Conservation (phyloP, 2,888 invertebrate species). For the Latrodectus hesperus region DNA sequence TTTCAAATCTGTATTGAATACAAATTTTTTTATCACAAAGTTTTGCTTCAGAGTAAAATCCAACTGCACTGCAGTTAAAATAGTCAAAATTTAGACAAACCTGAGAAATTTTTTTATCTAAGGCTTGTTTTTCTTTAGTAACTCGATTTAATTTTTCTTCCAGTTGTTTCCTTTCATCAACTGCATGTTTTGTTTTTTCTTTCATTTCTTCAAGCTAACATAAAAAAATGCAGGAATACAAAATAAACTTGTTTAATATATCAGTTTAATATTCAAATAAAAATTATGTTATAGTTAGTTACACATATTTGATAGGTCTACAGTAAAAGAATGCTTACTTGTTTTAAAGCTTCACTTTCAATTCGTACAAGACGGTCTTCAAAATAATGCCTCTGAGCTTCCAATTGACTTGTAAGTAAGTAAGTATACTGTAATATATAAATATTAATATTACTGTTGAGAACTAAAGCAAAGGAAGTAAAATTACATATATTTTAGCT, state of each 20-base stretch:
- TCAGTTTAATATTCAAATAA: background rate
- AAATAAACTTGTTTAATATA: background rate
- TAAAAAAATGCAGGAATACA: conserved; percentile 6
- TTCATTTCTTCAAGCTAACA: conserved; percentile 77
- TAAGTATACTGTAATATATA: conserved; percentile 84
- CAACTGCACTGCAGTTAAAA: too few relatives aligned
- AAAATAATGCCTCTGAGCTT: conserved; percentile 93
- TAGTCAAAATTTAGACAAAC: conserved; percentile 28
- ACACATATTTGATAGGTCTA: background rate
- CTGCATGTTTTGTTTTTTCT: conserved; percentile 77
- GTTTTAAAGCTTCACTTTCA: conserved; percentile 73
- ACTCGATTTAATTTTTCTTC: conserved; percentile 76
- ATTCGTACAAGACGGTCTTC: conserved; percentile 83
- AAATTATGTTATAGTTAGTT: too few relatives aligned
- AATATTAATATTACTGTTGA: background rate
- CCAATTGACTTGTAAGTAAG: conserved; percentile 94
- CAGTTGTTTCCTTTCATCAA: conserved; percentile 76
- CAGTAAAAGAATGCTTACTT: conserved; percentile 56
- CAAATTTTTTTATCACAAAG: too few relatives aligned
- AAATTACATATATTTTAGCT: too few relatives aligned
- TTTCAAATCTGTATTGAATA: too few relatives aligned
- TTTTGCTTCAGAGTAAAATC: too few relatives aligned
- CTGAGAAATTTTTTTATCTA: conserved; percentile 81
- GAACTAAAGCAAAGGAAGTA: too few relatives aligned
- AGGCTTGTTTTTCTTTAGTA: conserved; percentile 81